phyloP scores from a whole-genome alignment of 2,113 vertebrate species.

The Melospiza georgiana region DNA sequence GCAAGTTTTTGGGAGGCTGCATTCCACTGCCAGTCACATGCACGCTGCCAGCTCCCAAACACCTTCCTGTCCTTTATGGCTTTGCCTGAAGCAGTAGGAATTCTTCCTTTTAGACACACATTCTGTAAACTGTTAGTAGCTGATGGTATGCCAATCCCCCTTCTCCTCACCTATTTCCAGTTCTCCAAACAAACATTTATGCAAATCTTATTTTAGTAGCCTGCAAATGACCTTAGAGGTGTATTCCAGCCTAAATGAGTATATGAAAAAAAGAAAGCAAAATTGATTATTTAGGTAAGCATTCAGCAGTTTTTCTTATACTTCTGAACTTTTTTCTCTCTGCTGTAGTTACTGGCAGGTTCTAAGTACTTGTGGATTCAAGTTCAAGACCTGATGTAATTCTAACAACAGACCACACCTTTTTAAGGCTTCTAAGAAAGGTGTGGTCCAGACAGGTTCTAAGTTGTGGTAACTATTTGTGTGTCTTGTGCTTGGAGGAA shows the following conservation, averaged over 20 bases:
- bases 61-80: neutral
- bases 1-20: neutral
- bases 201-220: neutral
- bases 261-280: neutral
- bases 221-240: neutral
- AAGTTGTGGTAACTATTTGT: neutral
- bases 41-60: neutral
- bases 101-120: neutral
- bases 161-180: neutral
- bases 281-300: neutral
- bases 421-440: neutral
- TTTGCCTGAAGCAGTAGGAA: neutral
- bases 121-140: neutral
- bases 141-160: neutral
- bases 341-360: neutral
- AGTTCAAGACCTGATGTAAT: conserved; percentile 36
- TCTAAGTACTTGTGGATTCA: conserved; percentile 1
- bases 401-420: conserved; percentile 45
- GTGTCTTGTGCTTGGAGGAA: neutral
- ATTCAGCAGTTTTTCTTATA: neutral
- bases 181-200: neutral
- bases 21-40: neutral
- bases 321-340: neutral
- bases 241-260: neutral
- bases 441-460: conserved; percentile 12